A percentile compares a stretch with the other conserved stretches of the same genome.
Evolutionary conservation across 2,113 vertebrate species (phyloP).

Genomic region (Acanthochromis polyacanthus): DNA sequence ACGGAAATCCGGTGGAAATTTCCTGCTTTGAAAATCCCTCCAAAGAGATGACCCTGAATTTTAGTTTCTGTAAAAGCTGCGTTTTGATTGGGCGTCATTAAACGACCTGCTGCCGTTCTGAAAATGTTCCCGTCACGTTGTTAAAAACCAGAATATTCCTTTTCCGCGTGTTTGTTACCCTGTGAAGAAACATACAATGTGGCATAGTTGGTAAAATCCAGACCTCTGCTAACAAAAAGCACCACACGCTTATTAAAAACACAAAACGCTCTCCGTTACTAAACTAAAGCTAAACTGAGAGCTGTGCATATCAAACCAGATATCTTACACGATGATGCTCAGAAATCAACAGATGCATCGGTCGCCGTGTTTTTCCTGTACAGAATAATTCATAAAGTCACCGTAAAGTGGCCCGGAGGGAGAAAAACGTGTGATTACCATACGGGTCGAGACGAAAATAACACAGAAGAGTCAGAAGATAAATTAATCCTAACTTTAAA

Average conservation of each 20-base stretch:
- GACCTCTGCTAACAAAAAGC: constrained; percentile 86
- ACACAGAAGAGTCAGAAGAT: constrained; percentile 39
- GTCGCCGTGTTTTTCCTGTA: constrained; percentile 89
- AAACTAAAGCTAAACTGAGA: constrained; percentile 90
- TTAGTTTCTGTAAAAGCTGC: not conserved
- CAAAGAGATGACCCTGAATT: not conserved
- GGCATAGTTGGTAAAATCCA: constrained; percentile 88
- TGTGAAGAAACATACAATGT: constrained; percentile 88
- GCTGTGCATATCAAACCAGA: constrained; percentile 89
- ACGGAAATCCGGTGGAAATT: not conserved
- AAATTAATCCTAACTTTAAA: constrained; percentile 75
- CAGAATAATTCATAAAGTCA: constrained; percentile 87
- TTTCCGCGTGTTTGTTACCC: constrained; percentile 69
- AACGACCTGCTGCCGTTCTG: not conserved
- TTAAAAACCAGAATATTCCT: constrained; percentile 25
- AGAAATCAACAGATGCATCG: constrained; percentile 90
- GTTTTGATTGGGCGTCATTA: not conserved
- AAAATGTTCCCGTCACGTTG: not conserved
- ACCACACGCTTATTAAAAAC: constrained; percentile 88
- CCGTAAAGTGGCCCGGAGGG: constrained; percentile 78
- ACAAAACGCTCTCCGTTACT: constrained; percentile 89
- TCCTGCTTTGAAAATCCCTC: not conserved
- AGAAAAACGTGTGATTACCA: constrained; percentile 78
- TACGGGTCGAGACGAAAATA: constrained; percentile 85
- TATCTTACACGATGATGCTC: constrained; percentile 91